Evolutionary conservation across 2,113 vertebrate genomes (phyloP), one percentile per base, ranked within the genome.

Genomic region (Pachypanchax playfairii): DNA sequence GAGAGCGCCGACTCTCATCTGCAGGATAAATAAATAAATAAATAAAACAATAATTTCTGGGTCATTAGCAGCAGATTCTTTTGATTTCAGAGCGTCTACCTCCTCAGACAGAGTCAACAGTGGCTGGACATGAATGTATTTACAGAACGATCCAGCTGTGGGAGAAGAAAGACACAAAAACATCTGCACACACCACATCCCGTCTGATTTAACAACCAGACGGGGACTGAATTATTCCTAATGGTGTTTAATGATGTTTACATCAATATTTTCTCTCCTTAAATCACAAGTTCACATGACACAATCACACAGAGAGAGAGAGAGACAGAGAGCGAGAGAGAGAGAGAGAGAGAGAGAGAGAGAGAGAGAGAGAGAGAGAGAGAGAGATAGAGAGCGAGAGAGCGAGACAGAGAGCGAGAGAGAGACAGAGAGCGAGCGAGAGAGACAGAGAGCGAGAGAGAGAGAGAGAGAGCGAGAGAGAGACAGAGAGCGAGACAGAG

Each of bases 71-170:
- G n/a, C 29, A 42, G 39, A 80, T 65, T 65, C 20, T 42, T 42
- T 71, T 62, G 70, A 61, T 50, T 54, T 28, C 60, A 52, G 60
- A 42, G 67, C 44, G 58, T 49, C 53, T 1, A 0, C 17, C 14
- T 67, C 48, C 26, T 33, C 4, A 50, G 52, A 60, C 31, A 50
- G 33, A 52, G 43, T 63, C 75, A 75, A 75, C 64, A 58, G 26
- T 2, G 50, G 41, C 38, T 14, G 9, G 2, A 53, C 20, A 22
- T 21, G 28, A 41, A 55, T 68, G 67, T 43, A 60, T 39, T 57
- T 65, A 46, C 65, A 58, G 50, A 64, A 31, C 46, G 44, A 65
- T 82, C 64, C 69, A 63, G 52, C 57, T 12, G 60, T 43, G 55
- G 51, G 36, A 70, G 58, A 64, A 53, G 57, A 17, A 35, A 67